phyloP scores from a whole-genome alignment of 2,797 vertebrate species.

The Nothura maculosa region DNA sequence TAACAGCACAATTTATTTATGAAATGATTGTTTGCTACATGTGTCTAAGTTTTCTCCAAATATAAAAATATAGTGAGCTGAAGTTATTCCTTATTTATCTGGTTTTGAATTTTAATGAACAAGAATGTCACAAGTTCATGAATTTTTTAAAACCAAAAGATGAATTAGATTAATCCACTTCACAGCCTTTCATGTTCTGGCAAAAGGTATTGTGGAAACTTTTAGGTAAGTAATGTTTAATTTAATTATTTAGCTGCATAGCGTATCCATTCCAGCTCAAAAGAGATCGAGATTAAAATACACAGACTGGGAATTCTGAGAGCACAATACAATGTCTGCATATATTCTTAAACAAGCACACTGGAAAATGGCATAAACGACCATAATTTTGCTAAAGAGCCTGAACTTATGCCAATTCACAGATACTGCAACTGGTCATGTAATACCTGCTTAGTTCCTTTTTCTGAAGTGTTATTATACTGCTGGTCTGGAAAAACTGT shows the following conservation, averaged over 20 bases:
- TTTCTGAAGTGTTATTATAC: background rate
- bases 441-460: rapidly evolving
- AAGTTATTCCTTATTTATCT: conserved; percentile 26
- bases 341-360: background rate
- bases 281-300: background rate
- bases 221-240: conserved; percentile 36
- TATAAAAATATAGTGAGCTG: conserved; percentile 44
- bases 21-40: conserved; percentile 32
- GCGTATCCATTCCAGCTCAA: background rate
- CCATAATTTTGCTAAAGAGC: background rate
- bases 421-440: background rate
- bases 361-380: background rate
- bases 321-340: background rate
- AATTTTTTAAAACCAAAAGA: conserved; percentile 46
- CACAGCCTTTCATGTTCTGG: background rate
- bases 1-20: conserved; percentile 43
- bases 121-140: background rate
- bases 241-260: conserved; percentile 33
- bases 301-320: background rate
- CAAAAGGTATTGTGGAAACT: background rate
- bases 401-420: background rate
- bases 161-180: conserved; percentile 28
- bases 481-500: background rate
- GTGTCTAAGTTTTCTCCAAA: conserved; percentile 51
- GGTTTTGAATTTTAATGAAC: conserved; percentile 61